phyloP scores from a whole-genome alignment of 2,113 vertebrate genomes.

The Anguilla rostrata region DNA sequence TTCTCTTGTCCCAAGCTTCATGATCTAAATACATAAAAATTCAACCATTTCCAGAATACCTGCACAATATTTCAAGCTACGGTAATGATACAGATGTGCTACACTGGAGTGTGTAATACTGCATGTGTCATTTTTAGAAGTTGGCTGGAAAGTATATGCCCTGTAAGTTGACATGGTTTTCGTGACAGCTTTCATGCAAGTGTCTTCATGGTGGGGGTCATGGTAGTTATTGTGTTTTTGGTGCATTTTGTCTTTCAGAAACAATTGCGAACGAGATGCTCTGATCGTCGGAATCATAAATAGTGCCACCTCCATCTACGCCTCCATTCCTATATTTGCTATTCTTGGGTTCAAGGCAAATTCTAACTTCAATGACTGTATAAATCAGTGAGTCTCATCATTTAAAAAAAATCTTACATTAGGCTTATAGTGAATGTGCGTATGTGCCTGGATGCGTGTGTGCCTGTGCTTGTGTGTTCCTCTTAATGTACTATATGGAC shows the following conservation, averaged over 20 bases:
- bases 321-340: constrained; percentile 83
- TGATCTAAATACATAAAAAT: no score
- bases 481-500: no score
- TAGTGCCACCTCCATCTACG: constrained; percentile 85
- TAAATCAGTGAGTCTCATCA: constrained; percentile 64
- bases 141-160: no score
- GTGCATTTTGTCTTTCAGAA: constrained; percentile 65
- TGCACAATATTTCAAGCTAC: background rate
- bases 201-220: background rate
- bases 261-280: constrained; percentile 85
- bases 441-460: background rate
- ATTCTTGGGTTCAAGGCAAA: constrained; percentile 92
- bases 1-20: no score
- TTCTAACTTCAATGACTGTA: constrained; percentile 66
- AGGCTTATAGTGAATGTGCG: background rate
- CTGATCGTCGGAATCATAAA: constrained; percentile 82
- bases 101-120: no score
- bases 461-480: no score
- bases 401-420: background rate
- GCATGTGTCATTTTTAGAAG: no score
- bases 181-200: background rate
- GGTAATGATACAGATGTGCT: no score
- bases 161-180: background rate
- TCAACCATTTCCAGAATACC: no score
- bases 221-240: background rate